Conservation (phyloP, 2,113 vertebrate genomes). For the Notechis scutatus region DNA sequence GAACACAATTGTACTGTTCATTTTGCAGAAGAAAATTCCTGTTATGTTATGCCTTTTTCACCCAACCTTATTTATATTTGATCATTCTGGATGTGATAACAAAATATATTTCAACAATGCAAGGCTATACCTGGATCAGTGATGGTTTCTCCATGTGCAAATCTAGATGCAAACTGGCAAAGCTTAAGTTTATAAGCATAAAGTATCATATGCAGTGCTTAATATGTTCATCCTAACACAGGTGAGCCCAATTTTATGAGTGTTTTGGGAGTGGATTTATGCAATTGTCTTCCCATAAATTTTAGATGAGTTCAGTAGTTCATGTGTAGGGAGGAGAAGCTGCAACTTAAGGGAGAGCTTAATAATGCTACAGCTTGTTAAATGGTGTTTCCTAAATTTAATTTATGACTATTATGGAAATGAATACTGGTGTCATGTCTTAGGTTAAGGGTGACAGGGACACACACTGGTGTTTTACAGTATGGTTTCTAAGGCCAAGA, state of each 20-base stretch:
- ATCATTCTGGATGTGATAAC: constrained; percentile 36
- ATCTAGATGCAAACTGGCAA: constrained; percentile 55
- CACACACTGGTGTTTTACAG: not conserved
- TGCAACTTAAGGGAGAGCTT: constrained; percentile 23
- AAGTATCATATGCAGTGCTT: not conserved
- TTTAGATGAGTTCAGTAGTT: not conserved
- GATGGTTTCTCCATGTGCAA: constrained; percentile 39
- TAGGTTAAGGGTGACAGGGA: not conserved
- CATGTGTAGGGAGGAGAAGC: constrained; percentile 4
- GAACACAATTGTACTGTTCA: not conserved
- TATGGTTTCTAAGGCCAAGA: not conserved
- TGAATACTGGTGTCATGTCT: not conserved
- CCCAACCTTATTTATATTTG: constrained; percentile 41
- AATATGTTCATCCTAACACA: not conserved
- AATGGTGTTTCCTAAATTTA: not conserved
- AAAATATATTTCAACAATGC: constrained; percentile 24
- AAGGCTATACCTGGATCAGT: constrained; percentile 25
- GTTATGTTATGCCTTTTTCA: not conserved
- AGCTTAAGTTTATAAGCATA: not conserved
- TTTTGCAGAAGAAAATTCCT: not conserved
- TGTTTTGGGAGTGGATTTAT: constrained; percentile 17
- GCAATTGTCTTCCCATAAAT: constrained; percentile 17
- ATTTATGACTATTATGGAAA: not conserved
- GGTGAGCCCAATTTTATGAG: constrained; percentile 35
- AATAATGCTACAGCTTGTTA: constrained; percentile 21